Evolutionary conservation across 2,888 invertebrate genomes (phyloP), one percentile per base, ranked within the genome.

Genomic region (Geophilus truncorum): DNA sequence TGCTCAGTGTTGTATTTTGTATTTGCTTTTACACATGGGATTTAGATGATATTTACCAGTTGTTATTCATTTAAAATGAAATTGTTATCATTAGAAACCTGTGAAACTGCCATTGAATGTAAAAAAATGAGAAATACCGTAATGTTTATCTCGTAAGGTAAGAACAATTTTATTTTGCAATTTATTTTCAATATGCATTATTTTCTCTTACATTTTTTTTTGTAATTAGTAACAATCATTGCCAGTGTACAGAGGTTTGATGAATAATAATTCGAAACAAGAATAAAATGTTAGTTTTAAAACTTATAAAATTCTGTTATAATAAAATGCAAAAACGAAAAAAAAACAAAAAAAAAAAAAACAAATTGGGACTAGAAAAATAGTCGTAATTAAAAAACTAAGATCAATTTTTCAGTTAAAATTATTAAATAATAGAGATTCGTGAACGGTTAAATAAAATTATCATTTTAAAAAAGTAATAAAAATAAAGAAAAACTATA

Each of bases 401-500:
- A 32, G 9, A 32, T 32, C 32, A 32, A 32, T 4, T n/a, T n/a
- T n/a, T 9, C 32, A 32, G 4, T 62, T 12, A 62, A 62, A 62
- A 23, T 25, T 10, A 12, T 6, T 12, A 10, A 62, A 12, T 12
- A 62, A 10, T 15, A 25, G 62, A 62, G 62, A 77, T 34, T 36
- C 36, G 21, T 34, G 77, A 32, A 30, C 32, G 77, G 18, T 30
- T 45, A 28, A 77, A 77, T 77, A 77, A 30, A 77, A 77, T 77
- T 36, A 77, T 32, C 18, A 2, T 21, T 75, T 45, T 78, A 25
- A 77, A 77, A 15, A 10, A 30, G 32, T 12, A 76, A 3, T 3
- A 30, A 3, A 76, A 77, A 77, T 32, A 28, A 77, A 77, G 15
- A 10, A 30, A 77, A 32, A 76, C 25, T 10, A 21, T 28, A 76